Base-by-base conservation (phyloP, 2,888 invertebrate species). In the Polymixis flavicincta region DNA sequence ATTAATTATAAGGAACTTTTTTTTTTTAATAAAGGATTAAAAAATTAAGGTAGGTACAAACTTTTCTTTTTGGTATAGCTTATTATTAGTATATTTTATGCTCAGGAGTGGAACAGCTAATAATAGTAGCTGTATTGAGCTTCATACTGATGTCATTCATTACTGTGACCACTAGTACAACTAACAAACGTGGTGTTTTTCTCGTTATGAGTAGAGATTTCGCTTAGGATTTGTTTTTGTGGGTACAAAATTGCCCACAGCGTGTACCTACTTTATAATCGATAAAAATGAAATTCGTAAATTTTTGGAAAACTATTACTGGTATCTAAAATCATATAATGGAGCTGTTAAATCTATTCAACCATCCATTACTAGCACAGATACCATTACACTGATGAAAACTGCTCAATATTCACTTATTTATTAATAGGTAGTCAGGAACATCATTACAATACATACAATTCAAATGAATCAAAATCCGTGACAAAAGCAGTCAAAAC, bases 401-500 rank as follows among this genome's bases (percentile, higher is more conserved):
- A 45, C 28, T 52, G 19, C n/a, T 9, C 1, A n/a, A 7, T 9
- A 32, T 17, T 37, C 1, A 2, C 6, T 28, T 71, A 13, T 45
- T 22, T 45, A 8, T 9, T n/a, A 13, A 13, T 59, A 19, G 1
- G 28, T 50, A 45, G 11, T 25, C 50, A 71, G 37, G 17, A 11
- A 32, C 17, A 54, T 52, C n/a, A 45, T 45, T 45, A 54, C n/a
- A n/a, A n/a, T n/a, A n/a, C n/a, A n/a, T n/a, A n/a, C n/a, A n/a
- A n/a, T n/a, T n/a, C n/a, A 32, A 45, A 45, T 75, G 6, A 52
- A 60, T 54, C 64, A 68, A 74, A 68, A 17, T 37, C 42, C 7
- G 7, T 32, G 45, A 60, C 50, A 66, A 63, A 70, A 70, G 13
- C 17, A 48, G 32, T 67, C 14, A 68, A 66, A 71, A 65, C 66